phyloP scores from a whole-genome alignment of 2,888 invertebrate genomes.

The Leucoma salicis region DNA sequence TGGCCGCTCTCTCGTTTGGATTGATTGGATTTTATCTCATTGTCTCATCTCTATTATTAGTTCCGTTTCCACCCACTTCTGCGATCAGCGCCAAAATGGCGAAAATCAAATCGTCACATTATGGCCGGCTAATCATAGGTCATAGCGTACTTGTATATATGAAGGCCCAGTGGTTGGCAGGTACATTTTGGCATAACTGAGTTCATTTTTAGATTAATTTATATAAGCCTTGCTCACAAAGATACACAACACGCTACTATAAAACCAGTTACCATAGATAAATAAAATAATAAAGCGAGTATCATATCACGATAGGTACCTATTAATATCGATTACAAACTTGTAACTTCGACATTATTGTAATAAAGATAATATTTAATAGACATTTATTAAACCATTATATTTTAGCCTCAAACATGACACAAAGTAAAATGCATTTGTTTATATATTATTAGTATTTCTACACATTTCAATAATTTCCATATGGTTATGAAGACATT shows the following conservation, averaged over 20 bases:
- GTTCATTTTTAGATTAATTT: conserved; percentile 1
- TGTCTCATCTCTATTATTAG: too few relatives aligned
- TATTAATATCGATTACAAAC: conserved; percentile 22
- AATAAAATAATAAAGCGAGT: conserved; percentile 23
- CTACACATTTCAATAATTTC: conserved; percentile 24
- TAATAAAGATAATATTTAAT: conserved; percentile 4
- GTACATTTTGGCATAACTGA: too few relatives aligned
- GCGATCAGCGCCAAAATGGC: too few relatives aligned
- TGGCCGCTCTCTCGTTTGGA: too few relatives aligned
- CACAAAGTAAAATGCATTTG: conserved; percentile 19
- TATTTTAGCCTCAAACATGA: conserved; percentile 35
- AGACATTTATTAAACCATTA: conserved; percentile 21
- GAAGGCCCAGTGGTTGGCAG: too few relatives aligned
- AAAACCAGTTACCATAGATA: conserved; percentile 1
- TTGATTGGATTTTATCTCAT: too few relatives aligned
- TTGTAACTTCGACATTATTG: conserved; percentile 8
- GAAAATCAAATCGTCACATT: too few relatives aligned
- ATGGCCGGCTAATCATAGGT: too few relatives aligned
- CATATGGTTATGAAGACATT: too few relatives aligned
- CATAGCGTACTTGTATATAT: too few relatives aligned
- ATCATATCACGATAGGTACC: conserved; percentile 28
- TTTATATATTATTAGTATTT: background rate
- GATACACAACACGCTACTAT: too few relatives aligned
- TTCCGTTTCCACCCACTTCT: too few relatives aligned
- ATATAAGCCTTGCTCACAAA: background rate